Evolutionary conservation across 2,888 invertebrate genomes (phyloP).

Genomic region (Acleris laterana): DNA sequence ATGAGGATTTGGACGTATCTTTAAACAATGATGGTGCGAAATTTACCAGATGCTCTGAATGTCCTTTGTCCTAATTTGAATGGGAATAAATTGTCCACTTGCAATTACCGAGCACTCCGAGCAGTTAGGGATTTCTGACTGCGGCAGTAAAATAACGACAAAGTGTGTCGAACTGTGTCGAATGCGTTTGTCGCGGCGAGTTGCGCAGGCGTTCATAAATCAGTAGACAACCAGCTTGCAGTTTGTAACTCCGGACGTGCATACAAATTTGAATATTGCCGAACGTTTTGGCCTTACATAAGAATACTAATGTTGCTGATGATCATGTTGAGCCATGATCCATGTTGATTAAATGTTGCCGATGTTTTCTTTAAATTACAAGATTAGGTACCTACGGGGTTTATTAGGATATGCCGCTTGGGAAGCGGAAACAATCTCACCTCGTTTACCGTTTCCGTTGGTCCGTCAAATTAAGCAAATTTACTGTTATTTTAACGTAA

Average conservation of each 20-base stretch:
- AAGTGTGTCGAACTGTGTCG: conserved; percentile 37
- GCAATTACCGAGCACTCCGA: not conserved
- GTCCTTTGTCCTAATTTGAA: conserved; percentile 7
- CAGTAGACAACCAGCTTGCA: conserved; percentile 28
- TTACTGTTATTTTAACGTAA: not conserved
- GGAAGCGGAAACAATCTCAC: conserved; percentile 13
- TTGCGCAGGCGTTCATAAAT: conserved; percentile 35
- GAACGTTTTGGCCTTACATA: not conserved
- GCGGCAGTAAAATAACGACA: conserved; percentile 19
- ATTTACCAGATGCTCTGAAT: conserved; percentile 12
- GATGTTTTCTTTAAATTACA: conserved; percentile 22
- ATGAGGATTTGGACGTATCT: conserved; percentile 47
- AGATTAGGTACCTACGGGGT: not conserved
- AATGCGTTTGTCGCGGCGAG: conserved; percentile 41
- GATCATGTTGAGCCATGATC: not conserved
- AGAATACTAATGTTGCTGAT: not conserved
- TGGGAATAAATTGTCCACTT: not conserved
- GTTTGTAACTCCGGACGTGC: conserved; percentile 4
- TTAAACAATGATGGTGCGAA: conserved; percentile 23
- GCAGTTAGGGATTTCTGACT: not conserved
- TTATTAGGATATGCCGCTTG: conserved; percentile 1
- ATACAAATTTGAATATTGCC: conserved; percentile 8
- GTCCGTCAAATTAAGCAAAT: conserved; percentile 4
- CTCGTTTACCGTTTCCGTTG: conserved; percentile 11
- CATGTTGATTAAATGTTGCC: not conserved